Conservation (phyloP, 1,140 invertebrate species). For the Pseudomyrmex sp. region DNA sequence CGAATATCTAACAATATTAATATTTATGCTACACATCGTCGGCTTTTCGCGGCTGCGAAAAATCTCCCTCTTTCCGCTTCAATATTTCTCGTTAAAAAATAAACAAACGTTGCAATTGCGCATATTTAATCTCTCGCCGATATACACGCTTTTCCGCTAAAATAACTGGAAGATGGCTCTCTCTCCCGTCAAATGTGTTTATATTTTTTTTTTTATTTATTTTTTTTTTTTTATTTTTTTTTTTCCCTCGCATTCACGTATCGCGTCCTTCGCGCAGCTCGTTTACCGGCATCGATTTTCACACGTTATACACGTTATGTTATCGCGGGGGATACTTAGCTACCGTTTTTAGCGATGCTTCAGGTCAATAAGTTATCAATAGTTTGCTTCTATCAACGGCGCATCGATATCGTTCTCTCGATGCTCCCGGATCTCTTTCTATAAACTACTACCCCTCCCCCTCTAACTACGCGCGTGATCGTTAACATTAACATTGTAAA, state of each 20-base stretch:
- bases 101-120: no score
- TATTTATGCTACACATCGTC: no score
- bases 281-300: constrained; percentile 19
- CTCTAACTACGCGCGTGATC: background rate
- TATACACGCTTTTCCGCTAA: no score
- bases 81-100: no score
- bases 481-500: constrained; percentile 49
- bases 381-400: background rate
- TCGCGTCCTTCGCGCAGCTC: background rate
- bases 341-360: constrained; percentile 47
- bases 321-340: constrained; percentile 6
- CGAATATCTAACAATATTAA: no score
- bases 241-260: background rate
- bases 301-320: background rate
- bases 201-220: no score
- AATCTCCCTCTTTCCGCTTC: no score
- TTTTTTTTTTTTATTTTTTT: no score
- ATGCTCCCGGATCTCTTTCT: constrained; percentile 14
- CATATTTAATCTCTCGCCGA: no score
- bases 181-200: background rate
- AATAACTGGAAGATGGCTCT: background rate
- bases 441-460: background rate
- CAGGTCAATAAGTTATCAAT: constrained; percentile 39
- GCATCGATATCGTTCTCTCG: constrained; percentile 22
- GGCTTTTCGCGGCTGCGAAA: no score